Evolutionary conservation across 2,113 vertebrate genomes (phyloP), one percentile per base, ranked within the genome.

Genomic region (Cyprinodon variegatus): DNA sequence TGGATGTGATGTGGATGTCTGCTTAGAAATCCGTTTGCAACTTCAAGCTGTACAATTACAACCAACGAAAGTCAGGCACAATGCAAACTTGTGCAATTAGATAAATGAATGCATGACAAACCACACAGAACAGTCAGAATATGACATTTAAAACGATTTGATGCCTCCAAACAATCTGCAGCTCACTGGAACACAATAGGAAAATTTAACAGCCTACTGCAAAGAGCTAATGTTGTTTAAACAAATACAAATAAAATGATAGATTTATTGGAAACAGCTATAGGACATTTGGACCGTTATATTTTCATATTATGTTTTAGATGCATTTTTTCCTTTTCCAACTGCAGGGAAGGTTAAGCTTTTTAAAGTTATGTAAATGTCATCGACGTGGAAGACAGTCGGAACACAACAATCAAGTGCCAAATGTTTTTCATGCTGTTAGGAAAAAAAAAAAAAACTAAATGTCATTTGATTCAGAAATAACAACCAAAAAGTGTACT

Each of bases 1-100:
- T 20, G 73, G 78, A 29, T 63, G 66, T 82, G 73, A 65, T 84
- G 73, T 80, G 77, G 65, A 57, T 37, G 50, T 79, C 62, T 76
- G 59, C 71, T 75, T 0, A 61, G 40, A 77, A 85, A 76, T 68
- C 45, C 53, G 71, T 76, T 60, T 43, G 41, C 37, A 43, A 59
- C 62, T 65, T 37, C 8, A 17, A 62, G 63, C 70, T 40, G 20
- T 65, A 69, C 39, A 70, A 72, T 57, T 57, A 20, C 65, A 53
- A 69, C 83, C 48, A 57, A 74, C 13, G 1, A 3, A 11, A 65
- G 41, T 65, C 3, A 65, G 50, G 14, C 50, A 57, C 17, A 57
- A 57, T 57, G 50, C 17, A 57, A 20, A 57, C 50, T 57, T 57
- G 50, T 57, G 50, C 50, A 57, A 20, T 57, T 20, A 57, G 50